A percentile compares a stretch with the other conserved stretches of the same genome.
phyloP scores from a whole-genome alignment of 2,113 vertebrate species.

The Leiothrix lutea region DNA sequence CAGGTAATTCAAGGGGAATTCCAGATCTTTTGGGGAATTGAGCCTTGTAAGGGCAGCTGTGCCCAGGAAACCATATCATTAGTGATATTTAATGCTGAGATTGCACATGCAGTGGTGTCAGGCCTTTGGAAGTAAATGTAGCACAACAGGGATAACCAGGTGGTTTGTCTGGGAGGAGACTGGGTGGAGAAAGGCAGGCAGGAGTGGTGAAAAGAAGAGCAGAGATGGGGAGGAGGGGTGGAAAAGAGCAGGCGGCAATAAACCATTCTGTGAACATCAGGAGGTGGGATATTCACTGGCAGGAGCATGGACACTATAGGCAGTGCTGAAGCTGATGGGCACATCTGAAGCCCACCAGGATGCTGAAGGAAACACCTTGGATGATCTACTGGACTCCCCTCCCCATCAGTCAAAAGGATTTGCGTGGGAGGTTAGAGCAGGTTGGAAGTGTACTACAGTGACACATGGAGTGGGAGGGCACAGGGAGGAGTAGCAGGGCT shows the following conservation, averaged over 20 bases:
- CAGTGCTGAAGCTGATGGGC: neutral
- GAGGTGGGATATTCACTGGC: neutral
- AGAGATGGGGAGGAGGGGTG: rapidly evolving
- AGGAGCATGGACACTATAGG: neutral
- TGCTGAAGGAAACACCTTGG: neutral
- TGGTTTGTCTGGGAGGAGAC: neutral
- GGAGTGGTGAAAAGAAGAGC: neutral
- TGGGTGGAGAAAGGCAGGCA: neutral
- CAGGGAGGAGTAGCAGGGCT: neutral
- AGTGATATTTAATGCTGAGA: neutral
- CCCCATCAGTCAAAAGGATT: neutral
- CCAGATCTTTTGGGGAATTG: neutral
- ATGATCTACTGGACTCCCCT: neutral
- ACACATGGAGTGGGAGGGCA: rapidly evolving
- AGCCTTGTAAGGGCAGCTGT: neutral
- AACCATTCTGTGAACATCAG: neutral
- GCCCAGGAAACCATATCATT: neutral
- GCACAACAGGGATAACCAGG: neutral
- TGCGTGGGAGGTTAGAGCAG: neutral
- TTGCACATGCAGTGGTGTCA: neutral
- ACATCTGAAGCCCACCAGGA: neutral
- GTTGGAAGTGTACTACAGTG: neutral
- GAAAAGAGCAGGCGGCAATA: neutral
- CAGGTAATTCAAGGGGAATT: neutral
- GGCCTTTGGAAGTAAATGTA: neutral